A percentile compares a stretch with the other conserved stretches of the same genome.
Conservation (phyloP, 2,888 invertebrate genomes). For the Norana najaformis region DNA sequence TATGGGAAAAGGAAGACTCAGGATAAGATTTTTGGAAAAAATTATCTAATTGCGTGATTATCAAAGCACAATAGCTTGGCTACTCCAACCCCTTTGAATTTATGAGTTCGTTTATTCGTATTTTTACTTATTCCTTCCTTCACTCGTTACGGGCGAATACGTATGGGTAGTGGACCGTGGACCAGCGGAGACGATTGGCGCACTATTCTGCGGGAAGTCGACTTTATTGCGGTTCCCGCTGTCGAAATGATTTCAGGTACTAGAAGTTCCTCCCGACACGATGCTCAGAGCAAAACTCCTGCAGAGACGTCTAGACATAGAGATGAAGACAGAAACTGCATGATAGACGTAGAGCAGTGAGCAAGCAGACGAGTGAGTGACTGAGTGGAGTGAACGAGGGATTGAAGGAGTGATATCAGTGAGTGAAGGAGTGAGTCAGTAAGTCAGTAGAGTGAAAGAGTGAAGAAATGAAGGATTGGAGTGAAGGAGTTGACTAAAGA, state of each 20-base stretch:
- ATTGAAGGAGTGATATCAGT: neutral
- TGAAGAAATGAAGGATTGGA: neutral
- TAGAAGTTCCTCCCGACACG: neutral
- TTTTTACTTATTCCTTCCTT: neutral
- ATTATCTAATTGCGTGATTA: neutral
- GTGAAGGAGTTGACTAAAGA: no score
- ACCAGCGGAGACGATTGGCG: neutral
- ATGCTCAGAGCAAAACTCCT: neutral
- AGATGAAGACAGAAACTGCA: neutral
- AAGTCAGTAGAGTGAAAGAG: constrained; percentile 21
- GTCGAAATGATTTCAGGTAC: constrained; percentile 9
- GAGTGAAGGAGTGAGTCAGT: no score
- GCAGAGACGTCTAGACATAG: neutral
- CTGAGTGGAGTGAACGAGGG: neutral
- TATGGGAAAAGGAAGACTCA: no score
- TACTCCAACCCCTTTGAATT: neutral
- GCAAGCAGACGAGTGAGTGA: neutral
- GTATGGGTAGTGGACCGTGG: neutral
- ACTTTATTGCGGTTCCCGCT: neutral
- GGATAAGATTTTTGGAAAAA: no score
- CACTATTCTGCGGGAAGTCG: neutral
- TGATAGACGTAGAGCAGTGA: neutral
- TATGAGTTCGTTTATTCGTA: neutral
- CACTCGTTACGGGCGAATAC: neutral
- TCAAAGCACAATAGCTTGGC: neutral